phyloP scores from a whole-genome alignment of 2,888 invertebrate genomes.

The Antitype chi region DNA sequence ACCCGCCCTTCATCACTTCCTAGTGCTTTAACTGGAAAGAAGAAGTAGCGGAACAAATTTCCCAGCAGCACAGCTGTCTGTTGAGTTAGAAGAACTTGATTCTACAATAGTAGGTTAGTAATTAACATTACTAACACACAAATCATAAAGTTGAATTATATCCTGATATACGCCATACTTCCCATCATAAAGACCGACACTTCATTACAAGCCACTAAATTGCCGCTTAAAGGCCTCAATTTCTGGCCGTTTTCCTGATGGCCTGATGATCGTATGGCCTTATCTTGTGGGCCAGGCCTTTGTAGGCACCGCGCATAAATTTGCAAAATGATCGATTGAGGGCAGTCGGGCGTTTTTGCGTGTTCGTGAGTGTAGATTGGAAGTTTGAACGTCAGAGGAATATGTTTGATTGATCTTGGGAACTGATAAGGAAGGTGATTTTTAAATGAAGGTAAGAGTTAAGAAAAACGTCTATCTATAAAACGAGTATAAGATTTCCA shows the following conservation, averaged over 20 bases:
- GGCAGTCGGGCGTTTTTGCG: constrained; percentile 52
- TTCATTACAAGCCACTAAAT: constrained; percentile 56
- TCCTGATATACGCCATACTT: constrained; percentile 15
- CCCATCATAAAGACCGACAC: constrained; percentile 29
- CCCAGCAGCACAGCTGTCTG: no score
- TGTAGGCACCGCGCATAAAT: constrained; percentile 69
- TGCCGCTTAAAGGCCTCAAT: constrained; percentile 54
- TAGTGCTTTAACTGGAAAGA: no score
- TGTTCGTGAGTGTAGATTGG: constrained; percentile 1
- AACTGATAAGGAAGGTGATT: not conserved
- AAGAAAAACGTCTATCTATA: not conserved
- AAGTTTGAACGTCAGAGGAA: constrained; percentile 10
- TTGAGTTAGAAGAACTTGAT: no score
- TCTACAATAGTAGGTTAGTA: no score
- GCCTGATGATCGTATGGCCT: constrained; percentile 59
- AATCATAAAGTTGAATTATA: no score
- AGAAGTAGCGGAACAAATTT: no score
- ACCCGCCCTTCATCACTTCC: no score
- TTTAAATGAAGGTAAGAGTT: not conserved
- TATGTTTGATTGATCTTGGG: constrained; percentile 13
- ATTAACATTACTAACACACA: no score
- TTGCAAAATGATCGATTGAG: constrained; percentile 70
- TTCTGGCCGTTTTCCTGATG: constrained; percentile 61
- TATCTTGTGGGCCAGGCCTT: constrained; percentile 65
- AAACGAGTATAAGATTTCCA: not conserved